Evolutionary conservation across 2,888 invertebrate genomes (phyloP), one percentile per base, ranked within the genome.

Genomic region (Labia minor): DNA sequence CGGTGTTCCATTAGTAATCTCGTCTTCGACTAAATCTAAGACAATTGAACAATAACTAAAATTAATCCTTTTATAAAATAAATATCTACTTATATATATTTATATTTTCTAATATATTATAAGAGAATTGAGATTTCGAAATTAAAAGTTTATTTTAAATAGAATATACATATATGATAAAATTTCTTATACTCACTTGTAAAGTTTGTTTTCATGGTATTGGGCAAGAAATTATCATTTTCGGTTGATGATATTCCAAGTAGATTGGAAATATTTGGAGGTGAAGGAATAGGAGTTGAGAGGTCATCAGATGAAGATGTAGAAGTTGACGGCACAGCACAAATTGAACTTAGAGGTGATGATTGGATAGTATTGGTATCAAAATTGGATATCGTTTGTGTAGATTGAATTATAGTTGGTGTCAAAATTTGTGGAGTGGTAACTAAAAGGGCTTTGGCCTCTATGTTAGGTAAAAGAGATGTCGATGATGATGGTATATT

Each of bases 1-100:
- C 66, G 78, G 75, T 1, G 71, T 70, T 20, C 75, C 62, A 21
- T 49, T 49, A n/a, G 49, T 14, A 16, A 14, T 16, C 16, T 49
- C 49, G 14, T 49, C 49, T 3, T 10, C 14, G 14, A 4, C 49
- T 49, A 49, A 49, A 49, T 33, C 33, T 33, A n/a, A n/a, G n/a
- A n/a, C n/a, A n/a, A n/a, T n/a, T n/a, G n/a, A n/a, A n/a, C n/a
- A n/a, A n/a, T n/a, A n/a, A n/a, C n/a, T n/a, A n/a, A n/a, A n/a
- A n/a, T n/a, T n/a, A n/a, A n/a, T n/a, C n/a, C n/a, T n/a, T n/a
- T n/a, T n/a, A n/a, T n/a, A n/a, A n/a, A n/a, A n/a, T n/a, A n/a
- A n/a, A n/a, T n/a, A n/a, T n/a, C n/a, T n/a, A n/a, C n/a, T n/a
- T n/a, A n/a, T n/a, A n/a, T n/a, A n/a, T n/a, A n/a, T n/a, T n/a